A percentile compares a stretch with the other conserved stretches of the same genome.
Evolutionary conservation across 2,113 vertebrate species (phyloP).

Genomic region (Anthoscopus minutus): DNA sequence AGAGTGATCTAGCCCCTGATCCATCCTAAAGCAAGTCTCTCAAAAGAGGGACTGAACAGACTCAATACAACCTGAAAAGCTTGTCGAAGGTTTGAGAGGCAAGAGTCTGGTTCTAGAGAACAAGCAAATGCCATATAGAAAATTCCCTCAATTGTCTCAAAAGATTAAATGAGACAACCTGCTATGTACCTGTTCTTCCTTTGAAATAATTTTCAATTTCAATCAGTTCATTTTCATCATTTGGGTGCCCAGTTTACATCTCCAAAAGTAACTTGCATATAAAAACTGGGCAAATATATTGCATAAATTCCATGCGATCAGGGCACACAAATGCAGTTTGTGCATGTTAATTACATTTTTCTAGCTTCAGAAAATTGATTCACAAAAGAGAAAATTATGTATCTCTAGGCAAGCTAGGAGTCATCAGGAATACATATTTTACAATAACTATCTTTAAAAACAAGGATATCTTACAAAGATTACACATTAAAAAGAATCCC

Average conservation of each 20-base stretch:
- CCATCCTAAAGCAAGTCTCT: background rate
- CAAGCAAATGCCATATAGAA: background rate
- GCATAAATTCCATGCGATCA: background rate
- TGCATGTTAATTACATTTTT: background rate
- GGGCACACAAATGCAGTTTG: background rate
- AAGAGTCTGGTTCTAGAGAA: background rate
- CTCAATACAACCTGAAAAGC: accelerated
- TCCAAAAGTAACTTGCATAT: background rate
- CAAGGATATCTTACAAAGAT: background rate
- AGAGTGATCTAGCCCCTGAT: background rate
- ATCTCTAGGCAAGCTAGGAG: background rate
- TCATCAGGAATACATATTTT: background rate
- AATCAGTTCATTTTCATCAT: background rate
- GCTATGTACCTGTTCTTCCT: background rate
- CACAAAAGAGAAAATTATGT: background rate
- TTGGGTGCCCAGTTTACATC: background rate
- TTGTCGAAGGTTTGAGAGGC: background rate
- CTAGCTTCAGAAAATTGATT: background rate
- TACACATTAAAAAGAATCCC: background rate
- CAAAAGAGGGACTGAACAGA: background rate
- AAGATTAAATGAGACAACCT: background rate
- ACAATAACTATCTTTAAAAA: background rate
- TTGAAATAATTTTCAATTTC: background rate
- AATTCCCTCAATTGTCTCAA: background rate
- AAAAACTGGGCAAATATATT: background rate